Base-by-base conservation (phyloP, 1,140 invertebrate genomes). In the Hestina assimilis region DNA sequence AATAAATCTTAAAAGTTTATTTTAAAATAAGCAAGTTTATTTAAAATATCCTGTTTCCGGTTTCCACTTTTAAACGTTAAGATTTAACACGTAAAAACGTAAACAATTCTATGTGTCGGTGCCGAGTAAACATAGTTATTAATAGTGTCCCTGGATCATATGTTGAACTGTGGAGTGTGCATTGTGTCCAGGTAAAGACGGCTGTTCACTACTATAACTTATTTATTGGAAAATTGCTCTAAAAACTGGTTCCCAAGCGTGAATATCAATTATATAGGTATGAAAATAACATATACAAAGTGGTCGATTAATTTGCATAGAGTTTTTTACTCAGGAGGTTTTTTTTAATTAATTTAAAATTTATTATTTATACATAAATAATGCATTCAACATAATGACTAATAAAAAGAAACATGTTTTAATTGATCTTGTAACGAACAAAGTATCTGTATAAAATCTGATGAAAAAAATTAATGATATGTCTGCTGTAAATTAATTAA, bases 51-150 rank as follows among this genome's bases (percentile, higher is more conserved):
- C 42, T 29, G 21, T 52, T 51, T 51, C 17, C 42, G 21, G 21
- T 52, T 51, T 51, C 17, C 23, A 50, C 21, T 45, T 46, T 42
- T 46, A 29, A 19, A 56, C 15, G 29, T 31, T 38, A 19, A 61
- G 23, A 41, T 26, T 41, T 15, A 56, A 57, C 50, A 31, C 28
- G 48, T 57, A 52, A 73, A 72, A 71, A 74, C 20, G 67, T 79
- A 83, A 83, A 83, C 80, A 81, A 68, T 79, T 63, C 58, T 79
- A 75, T 79, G 65, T 73, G 48, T 7, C 47, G 43, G 66, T 73
- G 42, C 11, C 40, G 41, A 66, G 76, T 78, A 81, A 76, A 79
- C 76, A 83, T 33, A 58, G 78, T 72, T 81, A 81, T 81, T 76
- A 81, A 72, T 79, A 81, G 72, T 69, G 61, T 52, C 52, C 59